Conservation (phyloP, 1,140 invertebrate species). For the Nephila pilipes region DNA sequence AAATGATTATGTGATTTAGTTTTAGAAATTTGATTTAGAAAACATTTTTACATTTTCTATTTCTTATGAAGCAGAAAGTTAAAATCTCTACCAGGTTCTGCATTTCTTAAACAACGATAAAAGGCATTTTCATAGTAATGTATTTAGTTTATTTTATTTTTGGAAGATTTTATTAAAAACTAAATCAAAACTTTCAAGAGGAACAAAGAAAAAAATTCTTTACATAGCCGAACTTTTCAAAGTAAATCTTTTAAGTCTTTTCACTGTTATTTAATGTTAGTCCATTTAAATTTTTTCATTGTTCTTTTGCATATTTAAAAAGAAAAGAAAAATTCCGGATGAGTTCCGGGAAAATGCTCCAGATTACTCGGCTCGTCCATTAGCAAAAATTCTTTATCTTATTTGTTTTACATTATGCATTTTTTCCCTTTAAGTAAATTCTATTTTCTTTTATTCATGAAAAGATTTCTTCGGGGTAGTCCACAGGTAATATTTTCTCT, state of each 20-base stretch:
- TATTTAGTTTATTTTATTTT: background rate
- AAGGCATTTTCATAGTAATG: background rate
- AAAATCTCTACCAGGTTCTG: background rate
- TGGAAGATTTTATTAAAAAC: background rate
- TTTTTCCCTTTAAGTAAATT: background rate
- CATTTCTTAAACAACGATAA: background rate
- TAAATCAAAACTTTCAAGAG: background rate
- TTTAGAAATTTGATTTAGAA: background rate
- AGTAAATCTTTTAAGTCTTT: constrained; percentile 52
- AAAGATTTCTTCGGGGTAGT: background rate
- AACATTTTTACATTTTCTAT: background rate
- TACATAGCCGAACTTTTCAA: background rate
- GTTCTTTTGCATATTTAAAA: background rate
- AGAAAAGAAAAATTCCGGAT: background rate
- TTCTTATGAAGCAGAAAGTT: background rate
- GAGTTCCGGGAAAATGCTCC: background rate
- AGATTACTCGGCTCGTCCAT: constrained; percentile 40
- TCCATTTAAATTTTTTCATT: background rate
- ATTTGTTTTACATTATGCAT: background rate
- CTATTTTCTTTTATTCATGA: background rate
- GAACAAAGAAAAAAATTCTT: background rate
- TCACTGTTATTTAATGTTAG: constrained; percentile 45
- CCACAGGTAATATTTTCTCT: background rate
- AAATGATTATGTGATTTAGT: too few species aligned
- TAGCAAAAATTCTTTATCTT: constrained; percentile 25